Conservation (phyloP, 2,797 vertebrate species). For the Oryzias sinensis region DNA sequence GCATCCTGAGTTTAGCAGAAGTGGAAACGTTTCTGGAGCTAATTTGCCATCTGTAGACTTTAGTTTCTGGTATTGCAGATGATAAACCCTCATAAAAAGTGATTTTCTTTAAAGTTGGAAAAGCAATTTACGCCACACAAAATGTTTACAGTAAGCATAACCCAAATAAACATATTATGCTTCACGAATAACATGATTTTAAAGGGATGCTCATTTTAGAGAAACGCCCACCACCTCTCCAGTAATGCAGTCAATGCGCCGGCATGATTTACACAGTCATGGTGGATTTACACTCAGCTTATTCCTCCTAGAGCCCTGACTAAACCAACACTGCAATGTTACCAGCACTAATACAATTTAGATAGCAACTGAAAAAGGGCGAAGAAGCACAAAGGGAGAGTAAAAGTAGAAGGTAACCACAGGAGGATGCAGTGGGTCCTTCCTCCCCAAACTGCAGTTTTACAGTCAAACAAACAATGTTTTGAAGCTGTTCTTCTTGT, state of each 20-base stretch:
- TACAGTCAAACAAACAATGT: conserved; percentile 10
- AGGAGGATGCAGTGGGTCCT: conserved; percentile 6
- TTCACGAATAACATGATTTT: background rate
- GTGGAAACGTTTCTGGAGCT: too few relatives aligned
- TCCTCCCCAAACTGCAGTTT: conserved; percentile 22
- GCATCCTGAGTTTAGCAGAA: background rate
- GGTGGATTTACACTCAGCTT: conserved; percentile 39
- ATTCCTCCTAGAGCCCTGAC: conserved; percentile 33
- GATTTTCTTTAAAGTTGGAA: too few relatives aligned
- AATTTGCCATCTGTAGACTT: too few relatives aligned
- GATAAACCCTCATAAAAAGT: too few relatives aligned
- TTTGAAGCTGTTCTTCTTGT: conserved; percentile 1
- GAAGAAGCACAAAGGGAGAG: background rate
- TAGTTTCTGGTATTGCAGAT: too few relatives aligned
- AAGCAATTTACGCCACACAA: too few relatives aligned
- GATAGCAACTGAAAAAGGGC: background rate
- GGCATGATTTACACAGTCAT: conserved; percentile 42
- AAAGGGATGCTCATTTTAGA: conserved; percentile 11
- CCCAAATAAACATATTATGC: background rate
- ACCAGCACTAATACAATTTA: conserved; percentile 21
- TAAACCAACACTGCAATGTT: conserved; percentile 29
- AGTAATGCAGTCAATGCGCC: conserved; percentile 18
- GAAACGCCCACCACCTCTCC: background rate
- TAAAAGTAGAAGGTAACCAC: conserved; percentile 10
- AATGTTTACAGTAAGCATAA: too few relatives aligned